Evolutionary conservation across 2,888 invertebrate genomes (phyloP).

Genomic region (Synanthedon tipuliformis): DNA sequence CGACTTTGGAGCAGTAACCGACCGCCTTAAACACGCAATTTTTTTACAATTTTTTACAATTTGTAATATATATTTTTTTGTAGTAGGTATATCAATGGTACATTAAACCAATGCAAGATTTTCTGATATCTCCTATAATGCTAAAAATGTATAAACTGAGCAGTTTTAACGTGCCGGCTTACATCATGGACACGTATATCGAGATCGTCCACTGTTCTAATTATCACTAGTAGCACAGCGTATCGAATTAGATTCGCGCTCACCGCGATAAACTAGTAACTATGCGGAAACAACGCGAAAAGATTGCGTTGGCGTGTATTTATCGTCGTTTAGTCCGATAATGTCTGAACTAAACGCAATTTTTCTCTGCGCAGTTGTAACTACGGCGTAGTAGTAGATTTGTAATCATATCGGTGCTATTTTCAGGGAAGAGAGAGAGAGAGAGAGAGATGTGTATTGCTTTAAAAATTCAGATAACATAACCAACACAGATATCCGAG

Average conservation of each 20-base stretch:
- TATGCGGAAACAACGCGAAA: slow-evolving; percentile 64
- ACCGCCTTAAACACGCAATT: no score
- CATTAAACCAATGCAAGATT: no score
- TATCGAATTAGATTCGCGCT: slow-evolving; percentile 49
- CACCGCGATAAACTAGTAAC: slow-evolving; percentile 49
- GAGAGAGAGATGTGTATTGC: slow-evolving; percentile 22
- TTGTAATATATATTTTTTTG: no score
- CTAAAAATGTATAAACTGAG: no score
- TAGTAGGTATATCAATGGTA: no score
- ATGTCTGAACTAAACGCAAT: slow-evolving; percentile 40
- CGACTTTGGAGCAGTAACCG: no score
- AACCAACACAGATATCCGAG: no score
- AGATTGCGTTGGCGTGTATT: slow-evolving; percentile 57
- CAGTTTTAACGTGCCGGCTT: no score
- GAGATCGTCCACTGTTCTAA: no score
- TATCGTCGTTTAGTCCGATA: slow-evolving; percentile 49
- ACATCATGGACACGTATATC: background rate
- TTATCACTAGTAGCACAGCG: slow-evolving; percentile 5
- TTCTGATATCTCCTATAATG: no score
- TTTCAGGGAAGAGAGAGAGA: no score
- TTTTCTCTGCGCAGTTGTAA: slow-evolving; percentile 20
- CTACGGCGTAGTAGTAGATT: slow-evolving; percentile 30
- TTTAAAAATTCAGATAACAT: slow-evolving; percentile 20
- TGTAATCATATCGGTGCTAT: slow-evolving; percentile 21
- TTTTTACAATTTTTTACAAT: no score